Percentiles rank a stretch among this genome's conserved stretches.
phyloP scores from a whole-genome alignment of 2,113 vertebrate genomes.

The Sterrhoptilus dennistouni region DNA sequence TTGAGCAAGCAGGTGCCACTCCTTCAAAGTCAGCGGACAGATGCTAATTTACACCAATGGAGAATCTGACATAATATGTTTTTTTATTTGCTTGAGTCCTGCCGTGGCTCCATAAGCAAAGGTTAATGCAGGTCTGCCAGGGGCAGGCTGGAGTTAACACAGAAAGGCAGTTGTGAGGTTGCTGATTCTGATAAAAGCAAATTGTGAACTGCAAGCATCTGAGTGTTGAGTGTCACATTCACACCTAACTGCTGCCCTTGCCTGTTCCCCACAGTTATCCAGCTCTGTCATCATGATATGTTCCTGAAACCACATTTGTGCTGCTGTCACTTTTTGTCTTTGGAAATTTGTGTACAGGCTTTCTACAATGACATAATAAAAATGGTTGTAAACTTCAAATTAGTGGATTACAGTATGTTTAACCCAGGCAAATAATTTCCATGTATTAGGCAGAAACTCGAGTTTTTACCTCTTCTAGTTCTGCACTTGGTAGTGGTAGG shows the following conservation, averaged over 20 bases:
- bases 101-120: constrained; percentile 67
- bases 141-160: constrained; percentile 63
- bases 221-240: constrained; percentile 54
- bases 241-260: constrained; percentile 41
- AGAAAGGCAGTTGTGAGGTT: constrained; percentile 61
- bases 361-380: not conserved
- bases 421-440: not conserved
- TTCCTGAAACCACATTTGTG: constrained; percentile 11
- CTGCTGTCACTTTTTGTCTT: constrained; percentile 25
- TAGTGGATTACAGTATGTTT: not conserved
- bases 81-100: constrained; percentile 63
- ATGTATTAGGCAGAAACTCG: not conserved
- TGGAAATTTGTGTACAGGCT: not conserved
- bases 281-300: constrained; percentile 14
- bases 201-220: constrained; percentile 66
- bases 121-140: constrained; percentile 63
- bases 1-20: not conserved
- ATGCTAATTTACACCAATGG: constrained; percentile 42
- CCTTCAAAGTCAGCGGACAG: constrained; percentile 39
- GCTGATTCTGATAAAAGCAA: constrained; percentile 60
- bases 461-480: not conserved
- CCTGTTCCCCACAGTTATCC: constrained; percentile 34
- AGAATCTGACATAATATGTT: constrained; percentile 20
- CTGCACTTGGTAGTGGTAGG: not conserved
- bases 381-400: not conserved